Base-by-base conservation (phyloP, 1,140 invertebrate genomes). In the Drosophila parabipectinata region DNA sequence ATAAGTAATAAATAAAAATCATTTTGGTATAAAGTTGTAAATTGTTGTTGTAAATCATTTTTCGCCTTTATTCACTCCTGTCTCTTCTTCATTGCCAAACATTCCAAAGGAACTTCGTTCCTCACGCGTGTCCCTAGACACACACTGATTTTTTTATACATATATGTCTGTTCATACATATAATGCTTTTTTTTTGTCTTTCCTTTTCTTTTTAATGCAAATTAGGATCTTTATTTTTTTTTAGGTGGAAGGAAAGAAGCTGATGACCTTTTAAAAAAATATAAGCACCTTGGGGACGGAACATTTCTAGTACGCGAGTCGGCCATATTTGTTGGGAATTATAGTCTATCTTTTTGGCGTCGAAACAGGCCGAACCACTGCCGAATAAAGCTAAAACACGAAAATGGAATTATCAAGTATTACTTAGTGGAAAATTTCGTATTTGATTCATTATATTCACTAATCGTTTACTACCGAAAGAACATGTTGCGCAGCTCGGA, bases 221-320 rank as follows among this genome's bases (percentile, higher is more conserved):
- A 1, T 18, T 18, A 18, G 18, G 18, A 1, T 18, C 18, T 18
- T 18, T 1, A 18, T 18, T 18, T 18, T 18, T 18, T 18, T 18
- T 18, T 18, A 18, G 18, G 18, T 18, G 18, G 18, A 18, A 18
- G 18, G 18, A 18, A 18, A 18, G 18, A 18, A 18, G 18, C 18
- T 18, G 18, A 18, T 18, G 18, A 18, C 18, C 18, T 18, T 18
- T 18, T 18, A 18, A 18, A 18, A 18, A 18, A 94, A 9, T 97
- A 98, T 92, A 95, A 97, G 0, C 93, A 97, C 92, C 93, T 99
- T 12, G 98, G 98, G 1, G 97, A 99, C 92, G 98, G 98, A 0
- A 98, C 97, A 3, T 99, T 99, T n/a, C n/a, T 99, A 12, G 98
- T 99, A 0, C 93, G 98, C 62, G 96, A 98, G 74, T 98, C 98